Evolutionary conservation across 2,113 vertebrate species (phyloP).

Genomic region (Myocastor coypus): DNA sequence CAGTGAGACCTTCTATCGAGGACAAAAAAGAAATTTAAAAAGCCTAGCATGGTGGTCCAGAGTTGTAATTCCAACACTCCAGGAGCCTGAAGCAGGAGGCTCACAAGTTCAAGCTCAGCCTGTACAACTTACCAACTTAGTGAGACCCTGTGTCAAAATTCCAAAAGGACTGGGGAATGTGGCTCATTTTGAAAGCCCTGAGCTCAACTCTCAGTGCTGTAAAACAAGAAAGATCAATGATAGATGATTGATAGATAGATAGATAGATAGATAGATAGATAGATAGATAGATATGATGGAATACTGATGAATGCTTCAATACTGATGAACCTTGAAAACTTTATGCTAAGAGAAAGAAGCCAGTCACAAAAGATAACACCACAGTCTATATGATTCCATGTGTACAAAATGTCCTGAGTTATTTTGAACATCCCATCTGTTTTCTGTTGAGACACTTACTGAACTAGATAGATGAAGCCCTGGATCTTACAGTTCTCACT

Average conservation of each 20-base stretch:
- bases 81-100: neutral
- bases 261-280: neutral
- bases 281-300: neutral
- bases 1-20: too few species aligned
- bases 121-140: neutral
- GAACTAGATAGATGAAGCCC: neutral
- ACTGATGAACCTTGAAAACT: neutral
- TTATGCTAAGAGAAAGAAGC: neutral
- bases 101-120: neutral
- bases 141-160: neutral
- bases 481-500: neutral
- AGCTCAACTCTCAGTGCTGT: neutral
- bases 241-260: neutral
- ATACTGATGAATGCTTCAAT: neutral
- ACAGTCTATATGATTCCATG: neutral
- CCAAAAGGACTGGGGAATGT: neutral
- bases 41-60: neutral
- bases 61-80: neutral
- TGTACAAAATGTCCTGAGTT: neutral
- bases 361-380: neutral
- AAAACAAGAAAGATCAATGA: neutral
- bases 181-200: neutral
- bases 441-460: slow-evolving; percentile 29
- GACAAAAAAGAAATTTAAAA: neutral
- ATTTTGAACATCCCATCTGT: slow-evolving; percentile 34